These are phyloP conservation scores for Tenebrosternarchus preto DNA, from an alignment of 2,113 vertebrate species.

Conservation along the genomic window DNA sequence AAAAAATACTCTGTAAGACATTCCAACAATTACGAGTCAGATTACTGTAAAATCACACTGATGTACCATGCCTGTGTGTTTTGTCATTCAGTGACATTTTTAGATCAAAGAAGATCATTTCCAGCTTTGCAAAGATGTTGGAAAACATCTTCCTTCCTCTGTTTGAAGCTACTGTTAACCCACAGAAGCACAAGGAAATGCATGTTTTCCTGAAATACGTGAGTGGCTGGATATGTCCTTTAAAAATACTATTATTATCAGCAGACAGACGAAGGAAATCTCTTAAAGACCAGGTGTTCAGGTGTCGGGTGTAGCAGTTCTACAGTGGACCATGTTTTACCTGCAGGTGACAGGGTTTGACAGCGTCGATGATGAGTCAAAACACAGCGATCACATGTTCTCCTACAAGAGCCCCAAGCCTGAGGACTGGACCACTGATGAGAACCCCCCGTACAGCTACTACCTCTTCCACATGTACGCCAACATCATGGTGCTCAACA, in stretches of 20 bases:
- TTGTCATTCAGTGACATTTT: slow-evolving; percentile 90
- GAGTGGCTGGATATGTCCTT: slow-evolving; percentile 62
- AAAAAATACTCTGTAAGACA: too few species aligned
- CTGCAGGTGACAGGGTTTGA: slow-evolving; percentile 94
- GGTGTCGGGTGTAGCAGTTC: not conserved
- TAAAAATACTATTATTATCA: not conserved
- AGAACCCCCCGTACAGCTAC: slow-evolving; percentile 96
- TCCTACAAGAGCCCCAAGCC: slow-evolving; percentile 92
- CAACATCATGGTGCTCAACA: slow-evolving; percentile 99
- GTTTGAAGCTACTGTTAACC: slow-evolving; percentile 93
- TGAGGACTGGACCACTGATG: slow-evolving; percentile 84
- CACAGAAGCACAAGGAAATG: slow-evolving; percentile 84
- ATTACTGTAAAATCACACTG: not conserved
- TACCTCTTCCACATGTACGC: slow-evolving; percentile 98
- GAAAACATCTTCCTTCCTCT: slow-evolving; percentile 95
- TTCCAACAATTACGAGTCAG: not conserved
- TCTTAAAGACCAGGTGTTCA: not conserved
- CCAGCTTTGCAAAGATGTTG: slow-evolving; percentile 91
- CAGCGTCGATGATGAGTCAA: slow-evolving; percentile 98
- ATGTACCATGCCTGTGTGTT: not conserved
- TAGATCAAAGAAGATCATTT: slow-evolving; percentile 85
- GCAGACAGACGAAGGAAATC: not conserved
- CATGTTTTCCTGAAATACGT: slow-evolving; percentile 96
- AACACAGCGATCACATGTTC: slow-evolving; percentile 97
- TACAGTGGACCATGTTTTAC: not conserved